Evolutionary conservation across 2,888 invertebrate genomes (phyloP).

Genomic region (Drosophila conformis): DNA sequence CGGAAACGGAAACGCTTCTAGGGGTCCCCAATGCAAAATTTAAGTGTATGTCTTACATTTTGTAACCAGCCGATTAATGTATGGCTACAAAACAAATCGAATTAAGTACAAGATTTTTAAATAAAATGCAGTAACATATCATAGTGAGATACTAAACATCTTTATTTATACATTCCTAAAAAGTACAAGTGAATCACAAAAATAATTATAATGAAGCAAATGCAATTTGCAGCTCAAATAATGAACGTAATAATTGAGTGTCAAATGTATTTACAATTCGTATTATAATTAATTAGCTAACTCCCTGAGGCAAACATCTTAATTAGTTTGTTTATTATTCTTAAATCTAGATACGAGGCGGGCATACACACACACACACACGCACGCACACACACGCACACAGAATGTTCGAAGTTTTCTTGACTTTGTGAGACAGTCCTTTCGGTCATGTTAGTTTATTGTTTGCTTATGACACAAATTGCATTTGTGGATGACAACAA

Average conservation of each 20-base stretch:
- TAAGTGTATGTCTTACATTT: neutral
- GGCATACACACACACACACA: neutral
- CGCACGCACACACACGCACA: neutral
- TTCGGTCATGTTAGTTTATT: conserved; percentile 47
- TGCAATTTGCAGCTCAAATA: neutral
- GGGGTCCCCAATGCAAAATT: neutral
- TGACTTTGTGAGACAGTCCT: conserved; percentile 58
- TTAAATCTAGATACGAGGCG: neutral
- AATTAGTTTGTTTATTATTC: conserved; percentile 16
- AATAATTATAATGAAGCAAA: neutral
- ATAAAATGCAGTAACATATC: neutral
- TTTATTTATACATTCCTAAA: neutral
- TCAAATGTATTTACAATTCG: conserved; percentile 1
- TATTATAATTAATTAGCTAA: neutral
- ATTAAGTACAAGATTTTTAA: neutral
- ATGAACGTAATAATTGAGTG: neutral
- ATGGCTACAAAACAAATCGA: neutral
- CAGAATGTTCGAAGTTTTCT: conserved; percentile 49
- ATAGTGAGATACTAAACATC: neutral
- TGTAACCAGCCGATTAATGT: neutral
- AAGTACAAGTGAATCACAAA: neutral
- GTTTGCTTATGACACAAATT: conserved; percentile 71
- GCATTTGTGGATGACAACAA: conserved; percentile 75
- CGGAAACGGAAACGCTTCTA: too few species aligned
- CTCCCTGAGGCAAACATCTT: conserved; percentile 1